Evolutionary conservation across 2,113 vertebrate genomes (phyloP).

Genomic region (Corvus hawaiiensis): DNA sequence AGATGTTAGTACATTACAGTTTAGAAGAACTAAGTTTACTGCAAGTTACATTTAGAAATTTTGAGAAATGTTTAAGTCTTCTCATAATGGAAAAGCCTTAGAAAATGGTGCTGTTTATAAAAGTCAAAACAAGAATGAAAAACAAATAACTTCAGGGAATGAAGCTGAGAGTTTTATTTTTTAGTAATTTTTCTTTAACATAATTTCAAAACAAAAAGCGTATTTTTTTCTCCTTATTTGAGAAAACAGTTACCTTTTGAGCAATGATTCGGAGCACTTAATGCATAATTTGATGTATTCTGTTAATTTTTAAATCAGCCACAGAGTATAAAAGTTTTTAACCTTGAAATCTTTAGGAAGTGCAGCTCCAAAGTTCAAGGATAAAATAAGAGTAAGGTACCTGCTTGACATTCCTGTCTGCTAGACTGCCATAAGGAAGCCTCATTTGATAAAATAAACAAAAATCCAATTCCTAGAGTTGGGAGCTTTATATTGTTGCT

Average conservation of each 20-base stretch:
- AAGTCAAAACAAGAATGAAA: background rate
- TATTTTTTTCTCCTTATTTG: background rate
- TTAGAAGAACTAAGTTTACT: background rate
- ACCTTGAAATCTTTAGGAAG: background rate
- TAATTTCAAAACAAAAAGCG: fast-evolving
- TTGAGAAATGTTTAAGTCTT: background rate
- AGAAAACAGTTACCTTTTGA: background rate
- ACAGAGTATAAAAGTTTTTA: background rate
- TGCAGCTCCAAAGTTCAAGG: background rate
- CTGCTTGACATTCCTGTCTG: background rate
- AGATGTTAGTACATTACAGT: background rate
- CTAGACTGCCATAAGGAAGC: background rate
- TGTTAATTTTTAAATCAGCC: background rate
- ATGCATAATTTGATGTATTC: background rate
- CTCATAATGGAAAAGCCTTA: background rate
- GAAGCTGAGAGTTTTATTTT: background rate
- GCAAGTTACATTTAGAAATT: background rate
- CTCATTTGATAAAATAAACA: background rate
- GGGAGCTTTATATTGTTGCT: background rate
- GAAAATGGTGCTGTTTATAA: background rate
- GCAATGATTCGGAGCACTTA: fast-evolving
- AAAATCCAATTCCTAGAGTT: background rate
- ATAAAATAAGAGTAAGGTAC: background rate
- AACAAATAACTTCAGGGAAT: background rate
- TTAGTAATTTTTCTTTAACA: background rate